These are phyloP conservation scores for Globia sparganii DNA, from an alignment of 2,888 invertebrate genomes.

Conservation along the genomic window DNA sequence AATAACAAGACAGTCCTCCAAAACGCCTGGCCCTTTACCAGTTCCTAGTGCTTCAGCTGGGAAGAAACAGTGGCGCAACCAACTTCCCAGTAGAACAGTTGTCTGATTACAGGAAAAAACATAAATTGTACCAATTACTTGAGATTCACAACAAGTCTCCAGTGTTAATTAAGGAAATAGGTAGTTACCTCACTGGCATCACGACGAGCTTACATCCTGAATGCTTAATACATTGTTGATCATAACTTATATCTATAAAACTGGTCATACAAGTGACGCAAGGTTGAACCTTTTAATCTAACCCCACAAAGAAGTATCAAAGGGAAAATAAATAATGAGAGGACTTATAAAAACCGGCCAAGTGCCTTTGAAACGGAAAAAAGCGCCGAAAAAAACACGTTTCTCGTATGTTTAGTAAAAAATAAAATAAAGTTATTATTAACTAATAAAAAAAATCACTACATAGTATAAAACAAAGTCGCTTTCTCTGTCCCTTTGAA, in stretches of 20 bases:
- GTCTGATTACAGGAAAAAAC: not conserved
- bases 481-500: too few relatives aligned
- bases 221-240: slow-evolving; percentile 13
- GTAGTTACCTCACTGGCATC: not conserved
- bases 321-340: not conserved
- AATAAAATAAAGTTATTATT: too few relatives aligned
- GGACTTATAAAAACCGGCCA: not conserved
- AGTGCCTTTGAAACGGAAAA: too few relatives aligned
- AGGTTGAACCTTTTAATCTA: not conserved
- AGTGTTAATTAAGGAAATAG: slow-evolving; percentile 20
- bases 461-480: too few relatives aligned
- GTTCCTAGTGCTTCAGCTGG: not conserved
- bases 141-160: not conserved
- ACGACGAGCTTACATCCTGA: slow-evolving; percentile 3
- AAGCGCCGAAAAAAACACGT: too few relatives aligned
- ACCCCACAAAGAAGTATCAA: not conserved
- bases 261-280: not conserved
- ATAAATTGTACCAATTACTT: not conserved
- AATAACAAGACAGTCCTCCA: not conserved
- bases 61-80: not conserved
- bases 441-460: too few relatives aligned
- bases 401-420: too few relatives aligned
- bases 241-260: not conserved
- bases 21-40: not conserved
- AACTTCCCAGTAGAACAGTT: not conserved